These are phyloP conservation scores for Pteropus alecto DNA, from an alignment of 2,113 vertebrate species.

Conservation along the genomic window DNA sequence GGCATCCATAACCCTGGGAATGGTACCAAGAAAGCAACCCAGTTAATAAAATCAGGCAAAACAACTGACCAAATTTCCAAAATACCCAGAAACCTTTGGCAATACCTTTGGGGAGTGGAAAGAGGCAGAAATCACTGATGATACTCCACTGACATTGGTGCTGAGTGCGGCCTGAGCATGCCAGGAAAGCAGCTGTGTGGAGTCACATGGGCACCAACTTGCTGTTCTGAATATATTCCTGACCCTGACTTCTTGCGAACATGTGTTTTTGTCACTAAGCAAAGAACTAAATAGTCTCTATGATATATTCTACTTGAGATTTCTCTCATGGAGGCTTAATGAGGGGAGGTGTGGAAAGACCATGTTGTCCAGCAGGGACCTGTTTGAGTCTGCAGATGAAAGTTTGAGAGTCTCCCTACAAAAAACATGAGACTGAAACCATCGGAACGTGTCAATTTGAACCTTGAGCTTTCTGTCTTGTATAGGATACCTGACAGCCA, in stretches of 20 bases:
- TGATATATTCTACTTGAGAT: neutral
- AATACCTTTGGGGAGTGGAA: neutral
- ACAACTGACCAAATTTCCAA: neutral
- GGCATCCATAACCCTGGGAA: neutral
- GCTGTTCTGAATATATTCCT: neutral
- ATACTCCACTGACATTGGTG: fast-evolving
- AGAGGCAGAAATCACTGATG: neutral
- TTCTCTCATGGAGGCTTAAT: neutral
- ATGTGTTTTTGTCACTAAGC: neutral
- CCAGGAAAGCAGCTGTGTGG: fast-evolving
- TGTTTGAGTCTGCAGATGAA: neutral
- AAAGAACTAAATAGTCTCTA: neutral
- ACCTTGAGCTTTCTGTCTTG: neutral
- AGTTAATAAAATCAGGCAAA: neutral
- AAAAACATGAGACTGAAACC: neutral
- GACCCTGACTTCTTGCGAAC: neutral
- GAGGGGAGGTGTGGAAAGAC: neutral
- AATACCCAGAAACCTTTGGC: neutral
- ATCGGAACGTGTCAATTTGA: neutral
- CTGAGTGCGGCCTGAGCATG: too few relatives aligned
- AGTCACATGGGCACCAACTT: too few relatives aligned
- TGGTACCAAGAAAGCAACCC: neutral
- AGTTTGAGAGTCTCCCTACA: neutral
- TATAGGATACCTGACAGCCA: neutral
- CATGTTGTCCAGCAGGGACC: fast-evolving